These are phyloP conservation scores for Yoshiicerus persimilis DNA, from an alignment of 1,140 invertebrate species.

Conservation along the genomic window DNA sequence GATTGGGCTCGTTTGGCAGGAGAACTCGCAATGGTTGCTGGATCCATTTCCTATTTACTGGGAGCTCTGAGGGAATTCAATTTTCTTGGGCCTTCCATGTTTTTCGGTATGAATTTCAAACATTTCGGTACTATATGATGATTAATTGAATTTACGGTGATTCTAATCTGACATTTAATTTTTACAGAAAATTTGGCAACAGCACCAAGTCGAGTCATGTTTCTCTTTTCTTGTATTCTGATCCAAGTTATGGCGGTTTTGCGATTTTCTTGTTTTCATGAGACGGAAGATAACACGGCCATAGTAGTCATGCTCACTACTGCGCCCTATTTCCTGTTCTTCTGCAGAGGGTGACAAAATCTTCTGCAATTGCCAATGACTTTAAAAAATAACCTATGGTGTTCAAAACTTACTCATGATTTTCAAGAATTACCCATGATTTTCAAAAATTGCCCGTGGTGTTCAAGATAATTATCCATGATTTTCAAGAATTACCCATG, in stretches of 20 bases:
- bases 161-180: not conserved
- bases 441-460: too few species aligned
- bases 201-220: slow-evolving; percentile 86
- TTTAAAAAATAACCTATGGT: too few species aligned
- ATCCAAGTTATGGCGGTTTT: slow-evolving; percentile 81
- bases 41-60: slow-evolving; percentile 76
- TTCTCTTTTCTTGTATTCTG: slow-evolving; percentile 86
- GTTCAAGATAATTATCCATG: too few species aligned
- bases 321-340: slow-evolving; percentile 97
- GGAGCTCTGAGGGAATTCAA: slow-evolving; percentile 76
- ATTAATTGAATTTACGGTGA: too few species aligned
- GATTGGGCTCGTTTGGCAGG: slow-evolving; percentile 59
- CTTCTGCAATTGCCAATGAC: not conserved
- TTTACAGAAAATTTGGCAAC: slow-evolving; percentile 67
- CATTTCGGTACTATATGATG: not conserved
- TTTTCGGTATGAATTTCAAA: slow-evolving; percentile 68
- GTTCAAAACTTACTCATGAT: too few species aligned
- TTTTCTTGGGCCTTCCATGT: slow-evolving; percentile 84
- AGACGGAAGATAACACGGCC: slow-evolving; percentile 85
- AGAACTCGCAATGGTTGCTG: slow-evolving; percentile 71
- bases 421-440: too few species aligned
- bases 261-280: slow-evolving; percentile 76
- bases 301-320: slow-evolving; percentile 70
- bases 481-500: too few species aligned
- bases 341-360: slow-evolving; percentile 75